Evolutionary conservation across 2,888 invertebrate species (phyloP), one percentile per base, ranked within the genome.

Genomic region (Coenonympha glycerion): DNA sequence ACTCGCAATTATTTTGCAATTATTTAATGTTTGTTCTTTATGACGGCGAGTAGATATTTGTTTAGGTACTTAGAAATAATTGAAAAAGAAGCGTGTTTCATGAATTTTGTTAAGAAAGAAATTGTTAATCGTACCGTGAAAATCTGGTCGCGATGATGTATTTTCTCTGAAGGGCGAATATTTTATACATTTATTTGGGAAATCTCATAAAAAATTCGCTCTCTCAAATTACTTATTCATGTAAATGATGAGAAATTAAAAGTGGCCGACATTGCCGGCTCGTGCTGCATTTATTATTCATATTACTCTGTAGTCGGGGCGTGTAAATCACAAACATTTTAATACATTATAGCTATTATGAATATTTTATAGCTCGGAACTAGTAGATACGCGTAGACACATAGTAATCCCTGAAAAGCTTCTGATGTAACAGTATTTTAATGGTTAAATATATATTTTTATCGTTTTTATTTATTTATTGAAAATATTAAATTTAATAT

Each of bases 171-270:
- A 28, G 36, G 21, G 15, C 11, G 19, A 30, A 33, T 31, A 16
- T 44, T 16, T 22, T 33, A 22, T 19, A 33, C 22, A 33, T 33
- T 33, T n/a, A 44, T 22, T 44, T 22, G 15, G 11, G 21, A 44
- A 33, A 31, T 44, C 31, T 21, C 18, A 33, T 34, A 22, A 34
- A 24, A 34, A 22, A 41, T 28, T 45, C 34, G 24, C 24, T 28
- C 26, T 34, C 46, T 37, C 36, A 28, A 36, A 61, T 68, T 63
- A 68, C 65, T 69, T 71, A 71, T 71, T 68, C 66, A 69, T 65
- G 62, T 63, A 63, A 63, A 65, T 69, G 72, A 73, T 72, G 73
- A 70, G 71, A 73, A 76, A 79, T 77, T 77, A 79, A 79, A 77
- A 75, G 65, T 68, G 70, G 65, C 65, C 71, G 70, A 73, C 71